phyloP scores from a whole-genome alignment of 2,888 invertebrate species.

The Cephus spinipes region DNA sequence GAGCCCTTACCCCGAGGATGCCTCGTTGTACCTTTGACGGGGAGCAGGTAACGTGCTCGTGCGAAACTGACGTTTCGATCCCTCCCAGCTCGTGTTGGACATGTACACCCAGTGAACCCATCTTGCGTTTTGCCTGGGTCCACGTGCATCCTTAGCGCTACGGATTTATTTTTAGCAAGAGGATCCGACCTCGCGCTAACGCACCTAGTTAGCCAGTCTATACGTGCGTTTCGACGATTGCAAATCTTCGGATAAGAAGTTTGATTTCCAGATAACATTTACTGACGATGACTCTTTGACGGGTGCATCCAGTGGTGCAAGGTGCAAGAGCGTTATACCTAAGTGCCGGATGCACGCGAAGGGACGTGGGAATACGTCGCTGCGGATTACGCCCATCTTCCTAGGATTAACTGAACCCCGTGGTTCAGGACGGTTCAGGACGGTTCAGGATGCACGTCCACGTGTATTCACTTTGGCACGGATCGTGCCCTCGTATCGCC shows the following conservation, averaged over 20 bases:
- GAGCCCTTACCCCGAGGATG: constrained; percentile 27
- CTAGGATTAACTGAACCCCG: background rate
- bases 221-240: background rate
- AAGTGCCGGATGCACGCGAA: background rate
- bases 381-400: constrained; percentile 59
- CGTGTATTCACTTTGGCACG: constrained; percentile 29
- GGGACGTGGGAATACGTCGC: constrained; percentile 46
- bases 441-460: constrained; percentile 12
- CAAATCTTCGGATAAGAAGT: background rate
- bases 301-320: background rate
- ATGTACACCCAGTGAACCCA: background rate
- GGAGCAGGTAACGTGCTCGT: constrained; percentile 32
- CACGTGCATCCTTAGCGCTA: background rate
- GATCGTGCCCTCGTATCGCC: constrained; percentile 19
- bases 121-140: background rate
- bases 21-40: constrained; percentile 58
- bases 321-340: background rate
- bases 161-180: background rate
- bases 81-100: constrained; percentile 50
- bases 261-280: background rate
- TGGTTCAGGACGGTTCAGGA: constrained; percentile 21
- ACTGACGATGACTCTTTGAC: background rate
- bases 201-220: background rate
- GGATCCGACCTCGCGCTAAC: background rate
- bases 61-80: constrained; percentile 57